Evolutionary conservation across 2,888 invertebrate genomes (phyloP), one percentile per base, ranked within the genome.

Genomic region (Drosophila prostipennis): DNA sequence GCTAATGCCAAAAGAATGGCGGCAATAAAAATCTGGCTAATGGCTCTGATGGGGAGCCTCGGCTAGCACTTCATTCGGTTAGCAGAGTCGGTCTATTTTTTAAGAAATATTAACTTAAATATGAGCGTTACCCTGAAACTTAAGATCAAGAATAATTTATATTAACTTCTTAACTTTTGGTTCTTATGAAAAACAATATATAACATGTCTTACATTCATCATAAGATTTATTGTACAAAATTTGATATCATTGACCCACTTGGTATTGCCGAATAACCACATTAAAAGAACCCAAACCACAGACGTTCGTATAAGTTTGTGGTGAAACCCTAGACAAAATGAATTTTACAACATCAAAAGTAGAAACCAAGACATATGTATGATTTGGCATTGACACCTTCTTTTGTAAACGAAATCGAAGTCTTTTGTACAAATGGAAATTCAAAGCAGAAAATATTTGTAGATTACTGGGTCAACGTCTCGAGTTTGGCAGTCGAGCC

Each of bases 401-500:
- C 43, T 67, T 56, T 29, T 29, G 29, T 29, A 7, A 7, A 4
- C 2, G 29, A 26, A 26, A 26, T 26, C 26, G 3, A 26, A 26
- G 2, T 19, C 1, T 23, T 23, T 23, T 23, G 1, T 6, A 16
- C 13, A n/a, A 53, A 36, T 19, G 34, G 8, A 36, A 51, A 52
- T 16, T 54, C 8, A 23, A 46, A 45, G 23, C 32, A 52, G 53
- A 26, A 59, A 39, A 43, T 39, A 49, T 55, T 42, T 48, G 26
- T 73, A 57, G 68, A 54, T 76, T 64, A 76, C 72, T 82, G 72
- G 84, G 87, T 81, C 85, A 84, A 32, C 32, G 48, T n/a, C 36
- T 53, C 23, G 7, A 45, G 23, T 54, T 67, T 52, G 52, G 32
- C 64, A 65, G 49, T 57, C 67, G 65, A 61, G 59, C 67, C 68